Base-by-base conservation (phyloP, 2,888 invertebrate species). In the Dioctria rufipes region DNA sequence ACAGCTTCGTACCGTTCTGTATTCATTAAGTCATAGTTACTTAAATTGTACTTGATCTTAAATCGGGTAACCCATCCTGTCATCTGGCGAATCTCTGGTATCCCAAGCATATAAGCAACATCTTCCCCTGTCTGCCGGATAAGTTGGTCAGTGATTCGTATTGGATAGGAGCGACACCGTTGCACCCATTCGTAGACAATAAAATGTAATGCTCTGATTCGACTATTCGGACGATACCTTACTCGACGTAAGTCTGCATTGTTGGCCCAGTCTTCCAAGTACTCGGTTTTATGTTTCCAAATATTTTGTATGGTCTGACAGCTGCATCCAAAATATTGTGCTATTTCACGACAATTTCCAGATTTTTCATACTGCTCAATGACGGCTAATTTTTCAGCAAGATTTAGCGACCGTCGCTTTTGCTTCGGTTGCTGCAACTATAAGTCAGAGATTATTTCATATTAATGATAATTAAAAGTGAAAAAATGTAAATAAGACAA, bases 401-500 rank as follows among this genome's bases (percentile, higher is more conserved):
- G 42, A 9, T 77, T 82, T 58, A 82, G 78, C 63, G 82, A 80
- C 43, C 82, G 80, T 46, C 80, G 71, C 54, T 80, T 81, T 71
- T 81, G 80, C 43, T 73, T 73, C 73, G 73, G 73, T 60, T 75
- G 80, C 77, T 81, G 81, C 80, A 75, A 46, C 9, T 61, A 80
- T 58, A 61, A 61, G 89, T 0, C 25, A 46, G 46, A 77, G 25
- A 46, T 51, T 4, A 49, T 39, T 46, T 43, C 9, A 37, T 49
- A 63, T 77, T 77, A 77, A 46, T 77, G 49, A 63, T 46, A 63
- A 42, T 77, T 77, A 37, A 49, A 13, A 11, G 25, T 37, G 77
- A 63, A 66, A 77, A 63, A 90, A 90, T 83, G 90, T 90, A 78
- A 90, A 90, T 83, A 90, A 90, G 81, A 80, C 80, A 60, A 73